A percentile compares a stretch with the other conserved stretches of the same genome.
phyloP scores from a whole-genome alignment of 2,888 invertebrate genomes.

The Bellardia pandia region DNA sequence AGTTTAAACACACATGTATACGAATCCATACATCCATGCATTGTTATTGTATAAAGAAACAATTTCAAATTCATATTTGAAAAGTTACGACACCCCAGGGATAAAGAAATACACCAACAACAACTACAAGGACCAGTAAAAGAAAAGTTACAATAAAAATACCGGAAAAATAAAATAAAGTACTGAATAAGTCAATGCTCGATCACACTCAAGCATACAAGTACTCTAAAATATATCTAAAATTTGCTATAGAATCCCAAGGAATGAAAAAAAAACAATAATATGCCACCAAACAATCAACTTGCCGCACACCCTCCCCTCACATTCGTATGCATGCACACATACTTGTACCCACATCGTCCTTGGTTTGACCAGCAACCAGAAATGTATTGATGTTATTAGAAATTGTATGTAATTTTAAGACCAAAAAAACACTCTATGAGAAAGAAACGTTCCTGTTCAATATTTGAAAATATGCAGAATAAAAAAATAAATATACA shows the following conservation, averaged over 20 bases:
- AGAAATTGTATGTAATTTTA: constrained; percentile 57
- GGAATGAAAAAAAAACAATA: constrained; percentile 26
- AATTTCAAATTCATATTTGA: constrained; percentile 84
- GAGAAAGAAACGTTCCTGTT: background rate
- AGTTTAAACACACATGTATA: constrained; percentile 17
- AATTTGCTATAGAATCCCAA: constrained; percentile 31
- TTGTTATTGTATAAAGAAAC: constrained; percentile 75
- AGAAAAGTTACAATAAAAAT: constrained; percentile 18
- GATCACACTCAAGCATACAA: constrained; percentile 30
- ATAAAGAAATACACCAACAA: constrained; percentile 72
- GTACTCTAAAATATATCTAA: constrained; percentile 10
- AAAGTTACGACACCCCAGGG: constrained; percentile 83
- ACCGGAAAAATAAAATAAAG: constrained; percentile 57
- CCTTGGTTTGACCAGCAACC: constrained; percentile 48
- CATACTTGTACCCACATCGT: background rate
- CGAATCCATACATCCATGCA: background rate
- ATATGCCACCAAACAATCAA: constrained; percentile 52
- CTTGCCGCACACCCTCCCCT: constrained; percentile 12
- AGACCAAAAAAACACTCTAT: background rate
- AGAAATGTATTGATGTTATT: constrained; percentile 66
- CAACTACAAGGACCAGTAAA: constrained; percentile 67
- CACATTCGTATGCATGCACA: too few species aligned
- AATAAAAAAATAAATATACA: constrained; percentile 14
- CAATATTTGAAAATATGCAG: constrained; percentile 15
- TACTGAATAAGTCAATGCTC: constrained; percentile 70